Evolutionary conservation across 1,140 invertebrate species (phyloP), one percentile per base, ranked within the genome.

Genomic region (Condylostylus longicornis): DNA sequence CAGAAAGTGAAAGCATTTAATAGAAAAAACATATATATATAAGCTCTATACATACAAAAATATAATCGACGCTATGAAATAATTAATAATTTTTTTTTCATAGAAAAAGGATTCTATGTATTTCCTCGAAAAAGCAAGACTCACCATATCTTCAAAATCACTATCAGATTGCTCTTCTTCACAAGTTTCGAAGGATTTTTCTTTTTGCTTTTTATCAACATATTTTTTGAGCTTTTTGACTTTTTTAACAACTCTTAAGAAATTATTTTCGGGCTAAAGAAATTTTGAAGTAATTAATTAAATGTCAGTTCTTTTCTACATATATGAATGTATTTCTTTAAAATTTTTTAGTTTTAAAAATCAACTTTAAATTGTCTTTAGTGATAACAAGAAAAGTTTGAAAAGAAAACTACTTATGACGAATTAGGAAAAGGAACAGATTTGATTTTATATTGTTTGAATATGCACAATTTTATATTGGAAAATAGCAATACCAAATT

Each of bases 121-220:
- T 40, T 20, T 29, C 12, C 23, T 25, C n/a, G 23, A 25, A 25
- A 25, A 7, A 25, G n/a, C n/a, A 18, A 32, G 10, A 45, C 58
- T 63, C 72, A 75, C 72, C 71, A 73, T 60, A 57, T 74, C 72
- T 36, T 71, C 70, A 22, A 60, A 68, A 48, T 70, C 64, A 48
- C 69, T 68, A 44, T 68, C 71, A 28, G 54, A 37, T 54, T 50
- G 39, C 45, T 51, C 45, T 27, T 53, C 49, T 15, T 48, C 42
- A 33, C 49, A 47, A 43, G 43, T 42, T 21, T 53, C 44, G 39
- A 51, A 47, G 44, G 48, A 47, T 29, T 38, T 44, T 29, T 58
- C 55, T n/a, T 48, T 41, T 33, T 52, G 56, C 45, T 45, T 54
- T 40, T 59, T 59, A 41, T 58, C 55, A 47, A 59, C 56, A 48